Evolutionary conservation across 92 coral and sea anemone genomes (phyloP).

Genomic region (Anthopleura xanthogrammica): DNA sequence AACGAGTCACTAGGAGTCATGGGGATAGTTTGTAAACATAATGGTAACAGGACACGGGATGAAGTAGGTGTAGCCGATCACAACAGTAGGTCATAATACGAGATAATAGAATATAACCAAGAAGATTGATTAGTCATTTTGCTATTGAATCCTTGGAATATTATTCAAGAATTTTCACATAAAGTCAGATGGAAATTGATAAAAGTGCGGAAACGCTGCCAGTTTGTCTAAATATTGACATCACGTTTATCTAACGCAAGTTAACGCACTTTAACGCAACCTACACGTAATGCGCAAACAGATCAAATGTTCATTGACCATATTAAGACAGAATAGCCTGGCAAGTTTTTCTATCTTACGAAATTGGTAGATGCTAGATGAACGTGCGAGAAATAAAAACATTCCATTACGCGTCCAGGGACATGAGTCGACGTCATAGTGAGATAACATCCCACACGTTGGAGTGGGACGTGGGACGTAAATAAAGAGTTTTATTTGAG

Average conservation of each 20-base stretch:
- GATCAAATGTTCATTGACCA: background rate
- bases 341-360: background rate
- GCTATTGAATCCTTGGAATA: background rate
- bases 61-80: too few relatives aligned
- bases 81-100: background rate
- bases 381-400: background rate
- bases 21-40: background rate
- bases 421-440: background rate
- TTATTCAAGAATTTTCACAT: background rate
- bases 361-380: background rate
- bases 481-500: too few relatives aligned
- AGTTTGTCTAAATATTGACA: background rate
- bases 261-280: background rate
- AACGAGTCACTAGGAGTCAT: background rate
- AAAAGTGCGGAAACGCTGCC: background rate
- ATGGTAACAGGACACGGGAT: too few relatives aligned
- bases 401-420: background rate
- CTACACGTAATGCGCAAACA: background rate
- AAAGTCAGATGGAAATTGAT: background rate
- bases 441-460: background rate
- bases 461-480: background rate
- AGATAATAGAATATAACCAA: background rate
- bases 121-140: too few relatives aligned
- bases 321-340: background rate
- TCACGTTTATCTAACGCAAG: slow-evolving; percentile 4